phyloP scores from a whole-genome alignment of 2,888 invertebrate genomes.

The Mystacides longicornis region DNA sequence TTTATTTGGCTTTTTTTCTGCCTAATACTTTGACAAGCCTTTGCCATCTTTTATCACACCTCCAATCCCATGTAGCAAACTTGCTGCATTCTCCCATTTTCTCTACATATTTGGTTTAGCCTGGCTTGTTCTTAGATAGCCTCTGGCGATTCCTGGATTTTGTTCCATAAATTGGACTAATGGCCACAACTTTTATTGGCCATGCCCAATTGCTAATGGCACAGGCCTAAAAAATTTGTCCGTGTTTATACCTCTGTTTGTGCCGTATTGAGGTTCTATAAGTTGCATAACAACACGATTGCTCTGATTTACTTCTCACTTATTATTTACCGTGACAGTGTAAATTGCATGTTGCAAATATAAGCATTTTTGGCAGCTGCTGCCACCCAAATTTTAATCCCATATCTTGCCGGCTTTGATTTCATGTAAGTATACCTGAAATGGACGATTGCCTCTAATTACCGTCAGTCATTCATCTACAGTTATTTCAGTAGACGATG shows the following conservation, averaged over 20 bases:
- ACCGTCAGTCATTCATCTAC: conserved; percentile 15
- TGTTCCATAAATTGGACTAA: no score
- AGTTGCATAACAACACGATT: conserved; percentile 15
- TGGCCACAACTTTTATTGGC: no score
- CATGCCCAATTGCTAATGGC: conserved; percentile 9
- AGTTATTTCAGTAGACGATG: conserved; percentile 10
- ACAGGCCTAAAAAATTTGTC: conserved; percentile 15
- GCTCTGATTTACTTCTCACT: conserved; percentile 14
- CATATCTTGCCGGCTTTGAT: conserved; percentile 15
- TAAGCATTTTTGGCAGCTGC: conserved; percentile 11
- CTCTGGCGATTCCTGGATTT: no score
- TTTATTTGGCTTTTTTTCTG: no score
- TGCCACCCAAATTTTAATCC: conserved; percentile 17
- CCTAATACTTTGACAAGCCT: no score
- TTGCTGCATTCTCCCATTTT: no score
- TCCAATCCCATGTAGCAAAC: no score
- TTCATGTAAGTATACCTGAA: conserved; percentile 24
- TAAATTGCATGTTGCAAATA: conserved; percentile 11
- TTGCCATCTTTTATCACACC: no score
- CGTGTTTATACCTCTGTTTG: conserved; percentile 13
- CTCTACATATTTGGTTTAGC: no score
- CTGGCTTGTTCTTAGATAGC: no score
- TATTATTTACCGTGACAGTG: conserved; percentile 10
- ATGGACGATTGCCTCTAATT: conserved; percentile 18
- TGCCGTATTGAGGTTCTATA: conserved; percentile 11